Percentiles rank a stretch among this genome's conserved stretches.
These are phyloP conservation scores for Drosophila ezoana DNA, from an alignment of 2,888 invertebrate genomes.

Conservation along the genomic window DNA sequence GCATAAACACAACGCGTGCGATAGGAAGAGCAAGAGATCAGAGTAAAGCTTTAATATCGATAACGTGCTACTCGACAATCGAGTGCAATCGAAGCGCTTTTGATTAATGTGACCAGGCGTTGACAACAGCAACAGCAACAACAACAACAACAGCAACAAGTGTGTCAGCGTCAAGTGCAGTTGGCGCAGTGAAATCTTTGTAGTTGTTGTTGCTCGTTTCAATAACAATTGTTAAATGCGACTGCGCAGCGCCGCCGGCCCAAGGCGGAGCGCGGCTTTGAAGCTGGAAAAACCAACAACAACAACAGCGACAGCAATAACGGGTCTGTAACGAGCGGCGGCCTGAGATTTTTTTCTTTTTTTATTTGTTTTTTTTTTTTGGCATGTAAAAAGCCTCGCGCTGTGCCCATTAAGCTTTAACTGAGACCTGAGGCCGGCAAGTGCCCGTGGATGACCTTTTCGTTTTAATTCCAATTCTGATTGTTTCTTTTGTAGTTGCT, in stretches of 20 bases:
- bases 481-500: constrained; percentile 31
- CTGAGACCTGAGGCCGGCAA: constrained; percentile 55
- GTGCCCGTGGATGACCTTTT: constrained; percentile 74
- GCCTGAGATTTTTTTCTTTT: constrained; percentile 35
- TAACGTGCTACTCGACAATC: constrained; percentile 39
- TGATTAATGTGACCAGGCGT: constrained; percentile 61
- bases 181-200: constrained; percentile 64
- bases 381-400: constrained; percentile 65
- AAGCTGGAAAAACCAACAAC: constrained; percentile 44
- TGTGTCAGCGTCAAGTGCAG: constrained; percentile 69
- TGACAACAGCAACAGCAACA: constrained; percentile 42
- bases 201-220: constrained; percentile 43
- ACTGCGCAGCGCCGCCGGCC: constrained; percentile 51
- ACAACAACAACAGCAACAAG: constrained; percentile 39
- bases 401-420: constrained; percentile 72
- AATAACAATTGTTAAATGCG: constrained; percentile 65
- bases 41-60: constrained; percentile 46
- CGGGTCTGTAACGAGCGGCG: constrained; percentile 56
- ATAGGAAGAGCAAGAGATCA: constrained; percentile 10
- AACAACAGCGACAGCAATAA: constrained; percentile 43
- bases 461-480: constrained; percentile 71
- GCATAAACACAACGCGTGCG: constrained; percentile 23
- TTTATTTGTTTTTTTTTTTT: constrained; percentile 40
- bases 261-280: constrained; percentile 68
- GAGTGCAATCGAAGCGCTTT: constrained; percentile 46